A percentile compares a stretch with the other conserved stretches of the same genome.
Evolutionary conservation across 2,113 vertebrate species (phyloP).

Genomic region (Silurus meridionalis): DNA sequence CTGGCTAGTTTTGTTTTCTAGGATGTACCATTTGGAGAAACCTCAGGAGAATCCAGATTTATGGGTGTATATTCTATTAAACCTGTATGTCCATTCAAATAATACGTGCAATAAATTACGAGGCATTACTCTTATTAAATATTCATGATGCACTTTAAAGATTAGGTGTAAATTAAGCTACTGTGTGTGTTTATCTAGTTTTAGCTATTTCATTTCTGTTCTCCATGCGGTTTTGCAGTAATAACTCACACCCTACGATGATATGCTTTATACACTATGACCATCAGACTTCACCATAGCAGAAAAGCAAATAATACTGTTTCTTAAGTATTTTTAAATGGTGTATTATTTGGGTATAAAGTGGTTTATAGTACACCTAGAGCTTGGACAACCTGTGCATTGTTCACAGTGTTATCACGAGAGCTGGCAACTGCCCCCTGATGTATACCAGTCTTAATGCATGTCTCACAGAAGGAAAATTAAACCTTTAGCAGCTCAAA

Average conservation of each 20-base stretch:
- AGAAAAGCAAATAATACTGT: background rate
- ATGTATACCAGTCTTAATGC: constrained; percentile 12
- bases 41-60: constrained; percentile 5
- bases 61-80: constrained; percentile 13
- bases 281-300: background rate
- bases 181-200: background rate
- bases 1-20: constrained; percentile 11
- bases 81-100: background rate
- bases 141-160: constrained; percentile 7
- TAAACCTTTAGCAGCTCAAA: background rate
- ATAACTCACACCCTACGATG: background rate
- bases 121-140: background rate
- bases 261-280: background rate
- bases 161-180: background rate
- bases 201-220: background rate
- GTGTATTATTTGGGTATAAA: background rate
- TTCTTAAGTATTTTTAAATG: background rate
- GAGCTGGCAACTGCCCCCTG: background rate
- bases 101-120: background rate
- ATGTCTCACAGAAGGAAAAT: background rate
- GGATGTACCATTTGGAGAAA: background rate
- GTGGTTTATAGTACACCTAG: background rate
- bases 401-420: background rate
- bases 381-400: background rate
- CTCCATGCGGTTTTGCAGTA: background rate